Evolutionary conservation across 2,113 vertebrate genomes (phyloP).

Genomic region (Aldabrachelys gigantea): DNA sequence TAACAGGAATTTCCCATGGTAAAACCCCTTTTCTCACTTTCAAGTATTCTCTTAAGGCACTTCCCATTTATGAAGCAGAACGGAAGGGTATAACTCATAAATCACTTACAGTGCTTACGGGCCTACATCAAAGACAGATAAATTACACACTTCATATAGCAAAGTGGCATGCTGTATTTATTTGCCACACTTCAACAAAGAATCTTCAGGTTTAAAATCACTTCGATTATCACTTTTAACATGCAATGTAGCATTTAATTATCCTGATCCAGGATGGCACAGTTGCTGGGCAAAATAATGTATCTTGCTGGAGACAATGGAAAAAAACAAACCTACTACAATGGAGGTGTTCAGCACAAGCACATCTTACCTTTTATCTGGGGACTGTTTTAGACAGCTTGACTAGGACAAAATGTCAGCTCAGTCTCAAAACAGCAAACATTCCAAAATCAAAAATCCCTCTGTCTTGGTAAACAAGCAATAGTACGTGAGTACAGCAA

Average conservation of each 20-base stretch:
- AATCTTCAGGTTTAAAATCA: neutral
- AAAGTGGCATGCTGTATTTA: neutral
- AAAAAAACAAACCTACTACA: neutral
- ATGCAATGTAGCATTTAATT: accelerated
- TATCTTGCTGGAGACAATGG: neutral
- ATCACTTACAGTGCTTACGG: neutral
- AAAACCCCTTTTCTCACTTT: neutral
- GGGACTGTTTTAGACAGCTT: neutral
- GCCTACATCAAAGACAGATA: neutral
- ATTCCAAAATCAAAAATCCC: neutral
- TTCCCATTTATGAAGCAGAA: neutral
- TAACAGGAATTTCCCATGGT: neutral
- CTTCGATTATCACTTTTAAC: neutral
- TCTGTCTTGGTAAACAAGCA: neutral
- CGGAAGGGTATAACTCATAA: neutral
- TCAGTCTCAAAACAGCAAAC: neutral
- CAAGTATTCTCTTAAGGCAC: neutral
- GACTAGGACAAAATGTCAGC: neutral
- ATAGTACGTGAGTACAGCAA: neutral
- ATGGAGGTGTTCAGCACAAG: neutral
- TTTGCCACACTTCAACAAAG: neutral
- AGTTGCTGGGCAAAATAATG: neutral
- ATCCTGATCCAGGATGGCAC: neutral
- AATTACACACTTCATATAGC: neutral
- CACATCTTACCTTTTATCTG: neutral